Evolutionary conservation across 2,113 vertebrate genomes (phyloP), one percentile per base, ranked within the genome.

Genomic region (Hemibagrus wyckioides): DNA sequence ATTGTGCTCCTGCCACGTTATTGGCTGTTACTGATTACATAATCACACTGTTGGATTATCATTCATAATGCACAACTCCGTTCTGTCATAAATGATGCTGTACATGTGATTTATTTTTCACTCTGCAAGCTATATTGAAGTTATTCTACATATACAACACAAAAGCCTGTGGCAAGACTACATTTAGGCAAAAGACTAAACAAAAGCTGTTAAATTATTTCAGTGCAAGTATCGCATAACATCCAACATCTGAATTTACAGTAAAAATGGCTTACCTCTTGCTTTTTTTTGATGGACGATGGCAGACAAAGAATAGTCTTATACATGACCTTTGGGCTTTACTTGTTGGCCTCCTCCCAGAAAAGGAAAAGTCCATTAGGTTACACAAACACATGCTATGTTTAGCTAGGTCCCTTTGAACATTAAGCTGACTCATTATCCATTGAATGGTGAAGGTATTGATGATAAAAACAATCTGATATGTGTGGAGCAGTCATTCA

Each of bases 291-390:
- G 73, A 63, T 89, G 77, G 57, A 85, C 33, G 88, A 59, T n/a
- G 63, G 41, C 50, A 80, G n/a, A 77, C 75, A 84, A 76, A 75
- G 76, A 89, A 82, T 80, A 83, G 86, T 36, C 56, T 83, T 54
- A 41, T 19, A 14, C 56, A 30, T 86, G 89, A 85, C 87, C 73
- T 88, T 81, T 69, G 48, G 23, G 71, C 82, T 61, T 54, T 79
- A 44, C 39, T 77, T 50, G 15, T 83, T 85, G 59, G 80, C 83
- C 86, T 65, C 41, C 44, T 33, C 23, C 80, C 61, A 76, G 65
- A 71, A 84, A 61, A 80, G 84, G 61, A 80, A 83, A 73, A 52
- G 85, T 61, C 56, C 79, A 84, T 88, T 90, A 83, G 89, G 80
- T 86, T 88, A 86, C 41, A 84, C 65, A 85, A 85, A 88, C 87